phyloP scores from a whole-genome alignment of 2,888 invertebrate genomes.

The Ophion obscuratus region DNA sequence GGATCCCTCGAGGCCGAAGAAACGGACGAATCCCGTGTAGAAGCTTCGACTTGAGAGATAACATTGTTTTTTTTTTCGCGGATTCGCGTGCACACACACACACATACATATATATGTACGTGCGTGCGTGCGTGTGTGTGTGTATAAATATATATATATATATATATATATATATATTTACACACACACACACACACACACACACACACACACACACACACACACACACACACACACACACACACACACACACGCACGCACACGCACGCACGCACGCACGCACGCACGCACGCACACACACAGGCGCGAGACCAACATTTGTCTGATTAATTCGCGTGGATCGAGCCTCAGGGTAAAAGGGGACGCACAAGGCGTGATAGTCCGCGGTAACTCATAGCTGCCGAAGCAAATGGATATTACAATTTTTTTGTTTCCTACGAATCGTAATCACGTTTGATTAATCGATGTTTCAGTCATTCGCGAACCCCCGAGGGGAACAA shows the following conservation, averaged over 20 bases:
- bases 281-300: no score
- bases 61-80: background rate
- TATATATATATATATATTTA: no score
- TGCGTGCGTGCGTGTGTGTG: background rate
- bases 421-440: background rate
- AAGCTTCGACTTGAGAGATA: constrained; percentile 31
- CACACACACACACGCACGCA: no score
- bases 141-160: no score
- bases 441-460: background rate
- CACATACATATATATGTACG: background rate
- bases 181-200: no score
- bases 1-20: constrained; percentile 31
- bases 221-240: no score
- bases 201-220: no score
- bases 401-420: constrained; percentile 2
- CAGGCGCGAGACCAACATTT: background rate
- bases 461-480: background rate
- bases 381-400: background rate
- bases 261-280: no score
- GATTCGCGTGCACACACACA: background rate
- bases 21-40: constrained; percentile 7
- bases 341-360: background rate
- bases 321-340: constrained; percentile 9
- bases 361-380: background rate
- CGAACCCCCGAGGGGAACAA: background rate